Conservation (phyloP, 2,888 invertebrate genomes). For the Tetheella fluctuosa region DNA sequence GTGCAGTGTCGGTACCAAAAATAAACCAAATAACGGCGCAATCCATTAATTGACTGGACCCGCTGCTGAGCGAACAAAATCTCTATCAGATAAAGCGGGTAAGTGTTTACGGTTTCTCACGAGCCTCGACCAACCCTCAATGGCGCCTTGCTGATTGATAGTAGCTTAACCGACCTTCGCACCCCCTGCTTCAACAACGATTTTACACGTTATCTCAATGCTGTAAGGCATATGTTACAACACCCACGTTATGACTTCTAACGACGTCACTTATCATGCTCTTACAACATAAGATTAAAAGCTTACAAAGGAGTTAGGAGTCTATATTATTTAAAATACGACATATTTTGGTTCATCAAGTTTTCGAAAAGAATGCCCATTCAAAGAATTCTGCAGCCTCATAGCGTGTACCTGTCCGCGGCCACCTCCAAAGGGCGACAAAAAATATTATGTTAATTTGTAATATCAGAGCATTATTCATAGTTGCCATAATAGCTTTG, state of each 20-base stretch:
- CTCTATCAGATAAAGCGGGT: conserved; percentile 80
- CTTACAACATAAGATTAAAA: conserved; percentile 38
- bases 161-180: conserved; percentile 73
- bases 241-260: not conserved
- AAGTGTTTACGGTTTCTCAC: conserved; percentile 84
- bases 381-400: conserved; percentile 84
- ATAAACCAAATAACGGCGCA: conserved; percentile 80
- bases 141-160: conserved; percentile 84
- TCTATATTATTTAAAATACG: conserved; percentile 31
- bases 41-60: conserved; percentile 83
- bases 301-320: conserved; percentile 27
- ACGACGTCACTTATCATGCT: conserved; percentile 27
- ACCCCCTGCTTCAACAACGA: conserved; percentile 47
- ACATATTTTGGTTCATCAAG: conserved; percentile 28
- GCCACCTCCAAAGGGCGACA: conserved; percentile 79
- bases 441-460: conserved; percentile 82
- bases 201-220: conserved; percentile 38
- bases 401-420: conserved; percentile 80
- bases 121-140: conserved; percentile 80
- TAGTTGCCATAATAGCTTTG: conserved; percentile 80
- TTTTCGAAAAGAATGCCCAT: conserved; percentile 60
- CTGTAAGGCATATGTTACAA: conserved; percentile 36
- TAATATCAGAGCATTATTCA: conserved; percentile 79
- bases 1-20: conserved; percentile 58
- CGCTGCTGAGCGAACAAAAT: conserved; percentile 78